Percentiles rank a stretch among this genome's conserved stretches.
These are phyloP conservation scores for Aplodontia rufa DNA, from an alignment of 2,113 vertebrate genomes.

Conservation along the genomic window DNA sequence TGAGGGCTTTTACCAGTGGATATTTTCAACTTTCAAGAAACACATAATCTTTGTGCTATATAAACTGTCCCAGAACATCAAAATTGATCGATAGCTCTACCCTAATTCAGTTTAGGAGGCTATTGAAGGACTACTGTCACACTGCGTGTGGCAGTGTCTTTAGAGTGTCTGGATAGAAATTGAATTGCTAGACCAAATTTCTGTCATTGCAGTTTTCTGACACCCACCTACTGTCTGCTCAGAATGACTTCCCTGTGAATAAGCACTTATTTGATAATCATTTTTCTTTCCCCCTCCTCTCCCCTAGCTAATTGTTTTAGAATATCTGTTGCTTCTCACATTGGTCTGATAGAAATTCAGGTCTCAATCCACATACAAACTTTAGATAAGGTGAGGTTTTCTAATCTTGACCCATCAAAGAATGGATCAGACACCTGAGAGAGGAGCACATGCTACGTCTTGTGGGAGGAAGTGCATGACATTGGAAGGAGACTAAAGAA, in stretches of 20 bases:
- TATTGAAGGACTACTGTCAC: neutral
- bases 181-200: slow-evolving; percentile 50
- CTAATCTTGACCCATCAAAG: neutral
- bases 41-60: slow-evolving; percentile 18
- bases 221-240: neutral
- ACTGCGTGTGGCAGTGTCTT: neutral
- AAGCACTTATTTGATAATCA: neutral
- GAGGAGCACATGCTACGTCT: neutral
- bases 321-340: neutral
- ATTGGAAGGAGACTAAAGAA: neutral
- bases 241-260: slow-evolving; percentile 33
- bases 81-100: slow-evolving; percentile 38
- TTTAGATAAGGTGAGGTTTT: slow-evolving; percentile 10
- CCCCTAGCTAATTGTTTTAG: slow-evolving; percentile 32
- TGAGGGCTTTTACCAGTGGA: neutral
- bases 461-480: neutral
- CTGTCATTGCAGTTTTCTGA: slow-evolving; percentile 42
- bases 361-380: neutral
- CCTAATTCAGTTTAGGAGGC: slow-evolving; percentile 51
- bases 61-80: slow-evolving; percentile 45
- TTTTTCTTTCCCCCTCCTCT: neutral
- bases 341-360: neutral
- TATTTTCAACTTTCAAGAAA: slow-evolving; percentile 56
- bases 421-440: neutral
- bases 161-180: slow-evolving; percentile 44